phyloP scores from a whole-genome alignment of 2,797 vertebrate species.

The Sus cebifrons region DNA sequence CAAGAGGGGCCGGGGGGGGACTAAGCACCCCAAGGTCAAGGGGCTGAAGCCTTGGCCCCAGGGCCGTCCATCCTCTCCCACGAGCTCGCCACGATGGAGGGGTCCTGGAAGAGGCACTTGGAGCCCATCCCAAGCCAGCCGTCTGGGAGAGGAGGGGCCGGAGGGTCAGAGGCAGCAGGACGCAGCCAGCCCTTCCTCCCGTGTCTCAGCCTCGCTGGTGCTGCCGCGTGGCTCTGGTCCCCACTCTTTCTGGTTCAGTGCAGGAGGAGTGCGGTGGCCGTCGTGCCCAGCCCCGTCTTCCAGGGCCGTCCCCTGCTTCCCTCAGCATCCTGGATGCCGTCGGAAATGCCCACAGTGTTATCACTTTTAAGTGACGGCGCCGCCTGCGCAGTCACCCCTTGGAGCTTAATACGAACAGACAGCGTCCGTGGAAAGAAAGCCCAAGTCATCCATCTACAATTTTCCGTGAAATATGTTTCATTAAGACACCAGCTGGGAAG shows the following conservation, averaged over 20 bases:
- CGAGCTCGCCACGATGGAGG: too few species aligned
- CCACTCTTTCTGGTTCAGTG: not conserved
- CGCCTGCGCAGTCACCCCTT: not conserved
- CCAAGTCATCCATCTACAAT: not conserved
- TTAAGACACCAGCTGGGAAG: not conserved
- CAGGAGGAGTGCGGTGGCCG: rapidly evolving
- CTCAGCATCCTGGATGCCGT: not conserved
- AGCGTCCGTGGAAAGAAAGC: constrained; percentile 53
- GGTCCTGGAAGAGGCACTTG: not conserved
- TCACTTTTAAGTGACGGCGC: constrained; percentile 12
- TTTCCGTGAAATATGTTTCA: not conserved
- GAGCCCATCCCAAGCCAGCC: not conserved
- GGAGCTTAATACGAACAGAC: constrained; percentile 51
- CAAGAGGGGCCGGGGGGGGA: rapidly evolving
- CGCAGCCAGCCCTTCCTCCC: too few species aligned
- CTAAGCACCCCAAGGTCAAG: too few species aligned
- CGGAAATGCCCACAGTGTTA: not conserved
- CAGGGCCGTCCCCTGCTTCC: not conserved
- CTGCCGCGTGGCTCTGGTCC: not conserved
- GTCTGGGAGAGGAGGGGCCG: not conserved
- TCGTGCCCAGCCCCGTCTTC: rapidly evolving
- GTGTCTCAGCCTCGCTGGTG: rapidly evolving
- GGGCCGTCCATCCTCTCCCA: not conserved
- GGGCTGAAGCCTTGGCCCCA: not conserved
- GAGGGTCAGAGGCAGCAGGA: not conserved